Conservation (phyloP, 1,140 invertebrate species). For the Eurosta solidaginis region DNA sequence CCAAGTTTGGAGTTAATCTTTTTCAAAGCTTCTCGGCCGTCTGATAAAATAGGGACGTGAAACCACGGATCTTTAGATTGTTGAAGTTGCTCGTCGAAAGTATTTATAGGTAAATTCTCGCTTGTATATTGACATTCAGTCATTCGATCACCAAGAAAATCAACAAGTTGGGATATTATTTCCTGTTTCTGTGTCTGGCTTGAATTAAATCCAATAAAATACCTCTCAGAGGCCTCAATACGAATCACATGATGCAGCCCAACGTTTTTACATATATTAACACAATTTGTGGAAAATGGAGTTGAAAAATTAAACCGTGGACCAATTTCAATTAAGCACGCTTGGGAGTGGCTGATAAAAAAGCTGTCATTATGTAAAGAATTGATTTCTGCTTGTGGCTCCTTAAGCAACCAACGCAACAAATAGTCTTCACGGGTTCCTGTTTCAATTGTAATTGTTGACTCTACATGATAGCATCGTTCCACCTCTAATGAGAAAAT, state of each 20-base stretch:
- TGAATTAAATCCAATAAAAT: slow-evolving; percentile 67
- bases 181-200: slow-evolving; percentile 57
- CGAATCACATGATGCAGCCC: slow-evolving; percentile 74
- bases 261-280: slow-evolving; percentile 88
- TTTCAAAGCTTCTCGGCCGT: slow-evolving; percentile 79
- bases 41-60: slow-evolving; percentile 78
- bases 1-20: slow-evolving; percentile 81
- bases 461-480: slow-evolving; percentile 79
- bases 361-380: slow-evolving; percentile 4
- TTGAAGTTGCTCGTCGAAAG: slow-evolving; percentile 70
- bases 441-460: slow-evolving; percentile 60
- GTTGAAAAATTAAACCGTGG: slow-evolving; percentile 90
- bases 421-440: slow-evolving; percentile 60
- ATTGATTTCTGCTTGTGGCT: slow-evolving; percentile 63
- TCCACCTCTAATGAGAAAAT: slow-evolving; percentile 63
- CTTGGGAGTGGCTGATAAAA: slow-evolving; percentile 46
- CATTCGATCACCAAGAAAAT: slow-evolving; percentile 80
- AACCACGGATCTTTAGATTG: slow-evolving; percentile 74
- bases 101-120: slow-evolving; percentile 72
- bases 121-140: slow-evolving; percentile 72
- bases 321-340: slow-evolving; percentile 76
- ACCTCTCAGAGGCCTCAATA: slow-evolving; percentile 81
- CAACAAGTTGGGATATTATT: slow-evolving; percentile 64
- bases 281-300: slow-evolving; percentile 91
- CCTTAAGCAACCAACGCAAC: slow-evolving; percentile 73